phyloP scores from a whole-genome alignment of 2,888 invertebrate genomes.

The Clitarchus hookeri region DNA sequence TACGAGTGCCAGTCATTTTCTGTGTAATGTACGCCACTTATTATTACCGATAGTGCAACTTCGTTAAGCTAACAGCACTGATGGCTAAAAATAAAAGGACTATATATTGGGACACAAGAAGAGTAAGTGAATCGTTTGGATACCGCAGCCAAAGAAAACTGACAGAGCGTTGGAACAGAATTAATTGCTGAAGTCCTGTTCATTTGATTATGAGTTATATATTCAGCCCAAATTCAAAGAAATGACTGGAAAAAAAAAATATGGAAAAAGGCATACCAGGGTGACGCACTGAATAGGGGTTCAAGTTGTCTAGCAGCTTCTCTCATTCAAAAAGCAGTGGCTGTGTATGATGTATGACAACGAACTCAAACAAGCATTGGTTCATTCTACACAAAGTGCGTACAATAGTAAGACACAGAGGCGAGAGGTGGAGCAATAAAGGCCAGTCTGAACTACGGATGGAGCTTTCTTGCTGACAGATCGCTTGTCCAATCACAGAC shows the following conservation, averaged over 20 bases:
- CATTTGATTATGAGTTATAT: not conserved
- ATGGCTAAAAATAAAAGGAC: too few species aligned
- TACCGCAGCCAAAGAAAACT: not conserved
- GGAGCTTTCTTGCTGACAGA: not conserved
- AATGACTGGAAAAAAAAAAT: not conserved
- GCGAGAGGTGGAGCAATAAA: not conserved
- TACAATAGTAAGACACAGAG: not conserved
- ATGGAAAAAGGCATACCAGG: not conserved
- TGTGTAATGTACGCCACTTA: too few species aligned
- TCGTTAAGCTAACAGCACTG: too few species aligned
- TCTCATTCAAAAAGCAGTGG: not conserved
- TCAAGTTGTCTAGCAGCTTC: not conserved
- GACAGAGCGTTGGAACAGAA: not conserved
- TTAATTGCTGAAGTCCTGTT: not conserved
- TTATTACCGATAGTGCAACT: too few species aligned
- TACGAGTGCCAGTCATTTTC: too few species aligned
- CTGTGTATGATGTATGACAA: not conserved
- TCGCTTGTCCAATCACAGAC: not conserved
- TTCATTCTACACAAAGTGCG: not conserved
- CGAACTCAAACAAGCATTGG: not conserved
- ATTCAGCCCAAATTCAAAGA: not conserved
- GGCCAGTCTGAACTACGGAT: not conserved
- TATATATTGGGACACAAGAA: too few species aligned
- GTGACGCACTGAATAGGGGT: not conserved
- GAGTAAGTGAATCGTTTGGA: too few species aligned